Evolutionary conservation across 2,888 invertebrate species (phyloP).

Genomic region (Quadriops clusia): DNA sequence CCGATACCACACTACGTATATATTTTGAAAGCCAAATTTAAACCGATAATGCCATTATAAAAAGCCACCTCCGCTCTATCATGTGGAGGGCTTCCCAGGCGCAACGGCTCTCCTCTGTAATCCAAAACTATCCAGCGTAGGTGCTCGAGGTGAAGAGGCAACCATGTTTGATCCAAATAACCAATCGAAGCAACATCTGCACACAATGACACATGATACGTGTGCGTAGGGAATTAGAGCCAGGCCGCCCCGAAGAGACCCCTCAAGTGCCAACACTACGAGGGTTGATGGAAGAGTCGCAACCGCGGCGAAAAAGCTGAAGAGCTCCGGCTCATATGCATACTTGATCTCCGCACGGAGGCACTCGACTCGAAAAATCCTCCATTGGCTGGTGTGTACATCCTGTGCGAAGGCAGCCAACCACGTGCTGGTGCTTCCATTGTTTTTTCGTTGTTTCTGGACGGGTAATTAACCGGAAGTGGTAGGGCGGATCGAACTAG

Average conservation of each 20-base stretch:
- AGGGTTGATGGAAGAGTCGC: conserved; percentile 8
- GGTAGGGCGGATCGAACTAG: conserved; percentile 28
- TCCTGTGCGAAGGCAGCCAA: conserved; percentile 30
- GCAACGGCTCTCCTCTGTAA: too few species aligned
- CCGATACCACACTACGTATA: too few species aligned
- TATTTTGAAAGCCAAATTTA: too few species aligned
- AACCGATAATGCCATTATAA: too few species aligned
- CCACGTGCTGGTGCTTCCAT: conserved; percentile 28
- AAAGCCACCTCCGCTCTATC: too few species aligned
- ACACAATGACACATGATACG: conserved; percentile 21
- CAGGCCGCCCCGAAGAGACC: conserved; percentile 9
- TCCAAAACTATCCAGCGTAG: too few species aligned
- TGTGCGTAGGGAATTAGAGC: conserved; percentile 13
- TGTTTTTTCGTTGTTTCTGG: conserved; percentile 31
- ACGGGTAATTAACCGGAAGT: conserved; percentile 33
- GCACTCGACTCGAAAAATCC: conserved; percentile 23
- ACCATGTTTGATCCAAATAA: conserved; percentile 17
- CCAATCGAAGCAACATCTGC: conserved; percentile 19
- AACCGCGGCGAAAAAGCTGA: conserved; percentile 11
- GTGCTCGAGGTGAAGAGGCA: conserved; percentile 13
- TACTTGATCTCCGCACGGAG: conserved; percentile 24
- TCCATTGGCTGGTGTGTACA: conserved; percentile 27
- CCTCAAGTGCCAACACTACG: conserved; percentile 11
- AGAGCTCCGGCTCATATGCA: conserved; percentile 15
- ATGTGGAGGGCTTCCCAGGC: too few species aligned